Base-by-base conservation (phyloP, 2,113 vertebrate species). In the Paramormyrops kingsleyae region DNA sequence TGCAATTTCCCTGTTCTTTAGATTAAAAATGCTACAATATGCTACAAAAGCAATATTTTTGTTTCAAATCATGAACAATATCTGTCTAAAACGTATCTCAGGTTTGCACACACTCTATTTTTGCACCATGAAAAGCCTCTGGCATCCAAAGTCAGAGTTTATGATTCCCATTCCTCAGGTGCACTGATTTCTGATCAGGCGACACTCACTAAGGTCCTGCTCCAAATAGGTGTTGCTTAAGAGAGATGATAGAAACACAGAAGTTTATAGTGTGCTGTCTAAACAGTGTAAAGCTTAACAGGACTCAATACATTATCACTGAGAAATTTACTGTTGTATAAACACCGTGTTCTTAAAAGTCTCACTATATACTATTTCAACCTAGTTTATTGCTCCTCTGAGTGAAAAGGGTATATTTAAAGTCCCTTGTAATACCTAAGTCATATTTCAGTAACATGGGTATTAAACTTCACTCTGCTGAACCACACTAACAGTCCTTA, bases 381-480 rank as follows among this genome's bases (percentile, higher is more conserved):
- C 49, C n/a, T 39, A 24, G 15, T 87, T 87, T 87, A 87, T 87
- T 87, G 47, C 91, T 90, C 93, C 90, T 94, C 92, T 92, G 44
- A 90, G 90, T 92, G 91, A 94, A 94, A 89, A 91, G 93, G 87
- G 89, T 88, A 90, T 92, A 93, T 93, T 94, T 95, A 47, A 87
- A 88, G 49, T 88, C 53, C 92, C 91, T 91, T 92, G 92, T 91
- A 94, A 94, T 94, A 94, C 92, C 92, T 91, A 93, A 93, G 94
- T 95, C 93, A 94, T 94, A 93, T 94, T 95, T 93, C 92, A 94
- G 91, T 91, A 92, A 91, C 70, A 91, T 93, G 91, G 93, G 94
- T 93, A 94, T 94, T 91, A 92, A 88, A 91, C 89, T 62, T 91
- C 87, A 89, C 91, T 66, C 62, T 88, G 91, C 93, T 89, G 88